Evolutionary conservation across 2,888 invertebrate genomes (phyloP).

Genomic region (Aquatica leii): DNA sequence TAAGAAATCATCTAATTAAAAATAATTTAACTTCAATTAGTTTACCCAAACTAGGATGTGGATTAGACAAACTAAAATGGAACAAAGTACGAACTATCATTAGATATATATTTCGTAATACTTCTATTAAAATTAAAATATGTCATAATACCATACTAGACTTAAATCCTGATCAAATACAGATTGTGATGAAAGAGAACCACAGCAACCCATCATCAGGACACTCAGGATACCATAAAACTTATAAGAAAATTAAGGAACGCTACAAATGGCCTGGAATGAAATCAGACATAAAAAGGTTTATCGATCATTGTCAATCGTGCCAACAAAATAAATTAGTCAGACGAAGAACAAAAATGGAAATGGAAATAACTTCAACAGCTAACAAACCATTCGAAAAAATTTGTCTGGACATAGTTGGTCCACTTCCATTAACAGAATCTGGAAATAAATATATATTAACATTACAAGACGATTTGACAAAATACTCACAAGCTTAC

Average conservation of each 20-base stretch:
- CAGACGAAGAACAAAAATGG: constrained; percentile 22
- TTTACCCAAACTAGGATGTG: constrained; percentile 15
- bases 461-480: constrained; percentile 31
- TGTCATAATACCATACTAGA: constrained; percentile 27
- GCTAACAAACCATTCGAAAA: constrained; percentile 48
- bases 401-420: constrained; percentile 43
- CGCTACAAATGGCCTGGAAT: constrained; percentile 50
- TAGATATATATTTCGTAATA: constrained; percentile 38
- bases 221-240: constrained; percentile 39
- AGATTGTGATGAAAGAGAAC: constrained; percentile 42
- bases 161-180: constrained; percentile 33
- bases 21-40: constrained; percentile 6
- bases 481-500: background rate
- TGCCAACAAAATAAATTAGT: too few relatives aligned
- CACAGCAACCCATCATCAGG: constrained; percentile 22
- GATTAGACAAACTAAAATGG: constrained; percentile 11
- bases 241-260: constrained; percentile 44
- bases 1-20: constrained; percentile 13
- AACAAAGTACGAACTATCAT: constrained; percentile 27
- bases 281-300: constrained; percentile 49
- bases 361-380: constrained; percentile 9
- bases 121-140: constrained; percentile 41
- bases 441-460: constrained; percentile 44
- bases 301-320: constrained; percentile 23
- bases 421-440: constrained; percentile 42